Conservation (phyloP, 2,888 invertebrate genomes). For the Pandemis cinnamomeana region DNA sequence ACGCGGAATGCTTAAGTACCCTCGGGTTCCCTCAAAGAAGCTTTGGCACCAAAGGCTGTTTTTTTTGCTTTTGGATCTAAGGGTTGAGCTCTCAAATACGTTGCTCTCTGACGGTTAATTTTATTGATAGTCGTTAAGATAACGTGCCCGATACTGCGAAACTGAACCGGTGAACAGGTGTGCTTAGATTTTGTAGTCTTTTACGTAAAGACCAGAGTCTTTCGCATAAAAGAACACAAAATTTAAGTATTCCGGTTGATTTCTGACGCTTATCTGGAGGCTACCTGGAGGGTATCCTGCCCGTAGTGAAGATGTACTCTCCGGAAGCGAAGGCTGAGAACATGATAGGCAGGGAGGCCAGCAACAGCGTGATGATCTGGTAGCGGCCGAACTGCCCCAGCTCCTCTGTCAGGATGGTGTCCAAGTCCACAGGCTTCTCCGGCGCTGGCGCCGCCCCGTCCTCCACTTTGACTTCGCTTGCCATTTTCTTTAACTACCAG, state of each 20-base stretch:
- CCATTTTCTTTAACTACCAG: slow-evolving; percentile 8
- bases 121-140: too few species aligned
- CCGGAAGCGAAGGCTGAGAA: slow-evolving; percentile 76
- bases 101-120: too few species aligned
- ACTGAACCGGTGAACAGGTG: not conserved
- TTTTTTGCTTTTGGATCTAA: too few species aligned
- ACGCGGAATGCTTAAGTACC: too few species aligned
- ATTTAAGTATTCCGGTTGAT: not conserved
- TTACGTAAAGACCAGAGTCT: too few species aligned
- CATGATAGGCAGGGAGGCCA: slow-evolving; percentile 72
- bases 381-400: slow-evolving; percentile 76
- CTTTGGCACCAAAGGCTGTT: too few species aligned
- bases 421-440: slow-evolving; percentile 61
- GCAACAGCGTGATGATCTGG: slow-evolving; percentile 67
- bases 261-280: not conserved
- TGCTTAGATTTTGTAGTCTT: not conserved
- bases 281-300: slow-evolving; percentile 73
- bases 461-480: slow-evolving; percentile 12
- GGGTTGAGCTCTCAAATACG: too few species aligned
- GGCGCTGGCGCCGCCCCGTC: not conserved
- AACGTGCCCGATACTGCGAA: not conserved
- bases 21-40: too few species aligned
- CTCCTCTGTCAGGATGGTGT: slow-evolving; percentile 69
- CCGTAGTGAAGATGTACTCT: slow-evolving; percentile 77
- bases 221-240: too few species aligned